Percentiles rank a stretch among this genome's conserved stretches.
phyloP scores from a whole-genome alignment of 35 echinoderm and acorn worm species.

The Amphiura filiformis region DNA sequence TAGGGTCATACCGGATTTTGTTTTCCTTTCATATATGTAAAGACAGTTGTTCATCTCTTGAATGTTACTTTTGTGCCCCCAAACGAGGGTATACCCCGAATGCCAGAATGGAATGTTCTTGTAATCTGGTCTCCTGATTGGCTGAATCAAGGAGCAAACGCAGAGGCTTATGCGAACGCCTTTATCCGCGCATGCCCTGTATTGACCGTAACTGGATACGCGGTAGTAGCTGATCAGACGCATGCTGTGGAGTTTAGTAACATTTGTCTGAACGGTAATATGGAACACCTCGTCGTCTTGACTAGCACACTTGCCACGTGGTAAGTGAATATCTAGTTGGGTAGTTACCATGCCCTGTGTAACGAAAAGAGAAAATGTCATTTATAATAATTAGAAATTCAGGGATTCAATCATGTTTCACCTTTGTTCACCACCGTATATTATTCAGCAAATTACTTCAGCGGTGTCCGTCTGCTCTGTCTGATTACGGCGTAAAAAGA shows the following conservation, averaged over 20 bases:
- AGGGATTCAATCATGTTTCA: too few relatives aligned
- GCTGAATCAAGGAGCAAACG: neutral
- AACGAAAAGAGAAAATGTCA: neutral
- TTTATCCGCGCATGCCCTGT: neutral
- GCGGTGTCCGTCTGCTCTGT: too few relatives aligned
- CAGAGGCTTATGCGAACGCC: neutral
- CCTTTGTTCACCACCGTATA: too few relatives aligned
- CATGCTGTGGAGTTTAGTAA: neutral
- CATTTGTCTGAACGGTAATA: neutral
- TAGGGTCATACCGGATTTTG: too few relatives aligned
- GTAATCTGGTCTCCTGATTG: neutral
- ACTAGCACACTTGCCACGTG: neutral
- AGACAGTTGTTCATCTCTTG: neutral
- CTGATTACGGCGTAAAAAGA: too few relatives aligned
- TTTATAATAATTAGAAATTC: too few relatives aligned
- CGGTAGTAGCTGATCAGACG: neutral
- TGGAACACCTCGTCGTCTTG: neutral
- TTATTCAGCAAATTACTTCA: too few relatives aligned
- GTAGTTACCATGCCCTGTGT: neutral
- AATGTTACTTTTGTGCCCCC: neutral
- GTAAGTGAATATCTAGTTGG: neutral
- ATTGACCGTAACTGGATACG: neutral
- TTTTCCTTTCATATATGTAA: too few relatives aligned
- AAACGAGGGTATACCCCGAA: neutral
- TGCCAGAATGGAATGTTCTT: neutral